Conservation (phyloP, 2,888 invertebrate species). For the Amiota mariae region DNA sequence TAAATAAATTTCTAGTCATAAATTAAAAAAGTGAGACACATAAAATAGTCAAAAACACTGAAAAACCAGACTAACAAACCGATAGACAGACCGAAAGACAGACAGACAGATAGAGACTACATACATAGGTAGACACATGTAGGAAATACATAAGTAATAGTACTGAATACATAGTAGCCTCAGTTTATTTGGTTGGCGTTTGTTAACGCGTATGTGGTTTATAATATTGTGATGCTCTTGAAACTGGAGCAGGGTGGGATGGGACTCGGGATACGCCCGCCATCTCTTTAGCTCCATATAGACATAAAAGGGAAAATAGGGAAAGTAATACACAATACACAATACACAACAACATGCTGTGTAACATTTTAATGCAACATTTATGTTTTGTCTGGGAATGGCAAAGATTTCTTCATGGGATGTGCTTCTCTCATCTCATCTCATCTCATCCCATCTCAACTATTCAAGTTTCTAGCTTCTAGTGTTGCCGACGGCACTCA, state of each 20-base stretch:
- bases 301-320: constrained; percentile 12
- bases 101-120: constrained; percentile 13
- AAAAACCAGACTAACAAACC: background rate
- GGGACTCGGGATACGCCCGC: background rate
- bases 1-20: constrained; percentile 66
- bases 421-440: background rate
- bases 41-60: constrained; percentile 46
- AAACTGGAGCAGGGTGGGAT: background rate
- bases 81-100: constrained; percentile 24
- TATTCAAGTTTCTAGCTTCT: background rate
- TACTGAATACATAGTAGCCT: background rate
- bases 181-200: background rate
- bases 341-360: constrained; percentile 7
- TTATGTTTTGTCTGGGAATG: constrained; percentile 9
- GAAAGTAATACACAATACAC: background rate
- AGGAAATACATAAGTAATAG: background rate
- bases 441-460: background rate
- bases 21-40: constrained; percentile 61
- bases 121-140: constrained; percentile 1
- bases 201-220: background rate
- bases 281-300: background rate
- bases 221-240: background rate
- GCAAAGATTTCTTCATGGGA: background rate
- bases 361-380: constrained; percentile 22
- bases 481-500: too few relatives aligned